Conservation (phyloP, 2,113 vertebrate species). For the Thamnophis sirtalis region DNA sequence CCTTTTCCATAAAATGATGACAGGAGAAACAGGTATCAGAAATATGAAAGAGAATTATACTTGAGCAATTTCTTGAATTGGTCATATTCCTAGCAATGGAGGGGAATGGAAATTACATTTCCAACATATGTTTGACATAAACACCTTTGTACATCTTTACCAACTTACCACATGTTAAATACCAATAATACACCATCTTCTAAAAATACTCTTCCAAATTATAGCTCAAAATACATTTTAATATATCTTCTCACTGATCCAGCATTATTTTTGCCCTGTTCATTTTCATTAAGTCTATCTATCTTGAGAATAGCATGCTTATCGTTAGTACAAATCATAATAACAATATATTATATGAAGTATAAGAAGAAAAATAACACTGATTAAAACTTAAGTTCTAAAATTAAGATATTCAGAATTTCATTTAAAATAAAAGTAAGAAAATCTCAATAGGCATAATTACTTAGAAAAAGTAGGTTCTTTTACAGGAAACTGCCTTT, state of each 20-base stretch:
- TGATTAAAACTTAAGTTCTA: neutral
- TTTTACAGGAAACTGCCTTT: neutral
- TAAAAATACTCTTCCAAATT: neutral
- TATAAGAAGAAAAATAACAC: neutral
- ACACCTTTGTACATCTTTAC: neutral
- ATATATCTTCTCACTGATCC: neutral
- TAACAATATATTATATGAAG: neutral
- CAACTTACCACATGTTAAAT: neutral
- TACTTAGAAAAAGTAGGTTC: neutral
- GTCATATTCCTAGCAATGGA: neutral
- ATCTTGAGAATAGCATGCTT: neutral
- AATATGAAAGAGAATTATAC: neutral
- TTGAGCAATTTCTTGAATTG: neutral
- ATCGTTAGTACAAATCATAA: neutral
- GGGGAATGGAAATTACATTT: neutral
- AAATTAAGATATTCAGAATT: neutral
- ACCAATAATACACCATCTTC: neutral
- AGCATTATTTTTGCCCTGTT: neutral
- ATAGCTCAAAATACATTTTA: neutral
- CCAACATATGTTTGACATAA: neutral
- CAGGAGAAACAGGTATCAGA: neutral
- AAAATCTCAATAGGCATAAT: neutral
- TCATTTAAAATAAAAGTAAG: neutral
- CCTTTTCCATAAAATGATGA: neutral
- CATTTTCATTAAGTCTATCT: neutral